A percentile compares a stretch with the other conserved stretches of the same genome.
Evolutionary conservation across 2,888 invertebrate species (phyloP).

Genomic region (Ornithoptera alexandrae): DNA sequence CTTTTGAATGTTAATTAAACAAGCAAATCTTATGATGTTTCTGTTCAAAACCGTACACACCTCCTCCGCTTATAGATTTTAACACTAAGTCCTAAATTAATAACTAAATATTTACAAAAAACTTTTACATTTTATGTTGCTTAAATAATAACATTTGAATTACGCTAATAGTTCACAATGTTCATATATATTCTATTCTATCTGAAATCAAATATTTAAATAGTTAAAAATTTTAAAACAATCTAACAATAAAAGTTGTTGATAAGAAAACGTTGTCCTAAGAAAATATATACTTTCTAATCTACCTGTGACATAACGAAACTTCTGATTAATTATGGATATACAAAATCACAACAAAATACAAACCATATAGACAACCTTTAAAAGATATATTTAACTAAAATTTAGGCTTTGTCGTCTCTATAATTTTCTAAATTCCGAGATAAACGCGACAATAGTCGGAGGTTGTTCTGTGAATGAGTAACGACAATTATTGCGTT

Average conservation of each 20-base stretch:
- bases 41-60: conserved; percentile 7
- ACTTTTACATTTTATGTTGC: neutral
- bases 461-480: conserved; percentile 46
- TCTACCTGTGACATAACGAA: neutral
- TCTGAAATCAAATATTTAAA: too few relatives aligned
- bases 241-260: neutral
- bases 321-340: neutral
- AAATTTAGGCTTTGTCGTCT: conserved; percentile 33
- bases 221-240: too few relatives aligned
- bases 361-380: neutral
- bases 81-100: neutral
- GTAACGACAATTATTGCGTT: conserved; percentile 76
- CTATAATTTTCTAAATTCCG: conserved; percentile 32
- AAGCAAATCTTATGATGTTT: conserved; percentile 31
- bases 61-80: neutral
- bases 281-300: too few relatives aligned
- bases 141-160: neutral
- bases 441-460: conserved; percentile 43
- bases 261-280: neutral
- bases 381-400: neutral
- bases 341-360: neutral
- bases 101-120: neutral
- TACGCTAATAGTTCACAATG: neutral
- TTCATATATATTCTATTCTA: too few relatives aligned
- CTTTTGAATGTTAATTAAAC: conserved; percentile 59